A percentile compares a stretch with the other conserved stretches of the same genome.
Evolutionary conservation across 2,888 invertebrate genomes (phyloP).

Genomic region (Orthosia cruda): DNA sequence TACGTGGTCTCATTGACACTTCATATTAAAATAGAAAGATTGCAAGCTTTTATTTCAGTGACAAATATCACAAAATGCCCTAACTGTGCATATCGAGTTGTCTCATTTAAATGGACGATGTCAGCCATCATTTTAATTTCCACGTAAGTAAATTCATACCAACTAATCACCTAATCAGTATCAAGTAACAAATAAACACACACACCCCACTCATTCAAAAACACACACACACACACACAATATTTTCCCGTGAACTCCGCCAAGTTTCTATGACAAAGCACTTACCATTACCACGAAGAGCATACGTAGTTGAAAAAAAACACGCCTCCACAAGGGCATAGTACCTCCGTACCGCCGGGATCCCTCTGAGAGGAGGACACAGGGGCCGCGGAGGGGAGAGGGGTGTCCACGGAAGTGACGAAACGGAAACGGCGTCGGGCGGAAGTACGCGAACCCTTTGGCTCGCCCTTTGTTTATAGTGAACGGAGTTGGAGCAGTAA

Average conservation of each 20-base stretch:
- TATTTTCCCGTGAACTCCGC: constrained; percentile 36
- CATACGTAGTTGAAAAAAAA: constrained; percentile 75
- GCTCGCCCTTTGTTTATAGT: constrained; percentile 86
- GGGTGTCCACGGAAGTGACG: constrained; percentile 73
- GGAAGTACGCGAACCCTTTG: constrained; percentile 88
- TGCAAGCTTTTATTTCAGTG: no score
- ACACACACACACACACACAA: constrained; percentile 18
- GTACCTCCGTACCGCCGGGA: constrained; percentile 73
- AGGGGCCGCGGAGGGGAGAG: constrained; percentile 32
- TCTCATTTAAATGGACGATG: no score
- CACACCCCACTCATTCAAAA: background rate
- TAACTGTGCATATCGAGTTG: background rate
- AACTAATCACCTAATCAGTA: background rate
- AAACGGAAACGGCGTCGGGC: constrained; percentile 86
- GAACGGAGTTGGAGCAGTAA: constrained; percentile 42
- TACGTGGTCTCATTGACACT: no score
- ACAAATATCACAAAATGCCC: background rate
- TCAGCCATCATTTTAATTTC: no score
- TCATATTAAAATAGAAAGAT: no score
- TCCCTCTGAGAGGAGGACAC: constrained; percentile 61
- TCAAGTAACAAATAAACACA: constrained; percentile 4
- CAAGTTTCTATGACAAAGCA: constrained; percentile 75
- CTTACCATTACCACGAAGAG: constrained; percentile 77
- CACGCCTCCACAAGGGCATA: constrained; percentile 58
- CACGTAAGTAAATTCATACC: no score